phyloP scores from a whole-genome alignment of 1,140 invertebrate genomes.

The Battus philenor region DNA sequence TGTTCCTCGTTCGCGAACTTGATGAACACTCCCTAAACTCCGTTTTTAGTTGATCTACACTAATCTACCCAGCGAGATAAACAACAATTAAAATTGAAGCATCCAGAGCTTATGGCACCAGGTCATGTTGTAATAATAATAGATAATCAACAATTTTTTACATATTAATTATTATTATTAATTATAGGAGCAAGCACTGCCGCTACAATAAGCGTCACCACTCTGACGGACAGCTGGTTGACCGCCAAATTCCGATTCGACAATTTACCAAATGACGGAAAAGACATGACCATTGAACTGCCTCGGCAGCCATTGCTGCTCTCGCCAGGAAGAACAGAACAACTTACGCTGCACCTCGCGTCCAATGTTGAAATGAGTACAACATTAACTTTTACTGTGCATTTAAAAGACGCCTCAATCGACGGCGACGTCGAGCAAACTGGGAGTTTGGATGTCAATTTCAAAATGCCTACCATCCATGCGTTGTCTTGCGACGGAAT shows the following conservation, averaged over 20 bases:
- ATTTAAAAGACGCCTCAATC: conserved; percentile 51
- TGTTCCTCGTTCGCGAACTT: no score
- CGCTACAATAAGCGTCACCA: conserved; percentile 42
- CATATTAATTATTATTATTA: conserved; percentile 9
- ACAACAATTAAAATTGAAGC: no score
- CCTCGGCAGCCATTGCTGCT: conserved; percentile 52
- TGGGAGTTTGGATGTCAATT: conserved; percentile 37
- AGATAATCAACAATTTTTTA: no score
- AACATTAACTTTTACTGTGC: conserved; percentile 41
- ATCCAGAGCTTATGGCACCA: no score
- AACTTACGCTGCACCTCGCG: conserved; percentile 49
- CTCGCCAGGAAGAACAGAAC: conserved; percentile 54
- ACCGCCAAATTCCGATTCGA: conserved; percentile 53
- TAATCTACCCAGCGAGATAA: no score
- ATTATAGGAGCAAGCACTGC: conserved; percentile 45
- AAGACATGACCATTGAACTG: conserved; percentile 47
- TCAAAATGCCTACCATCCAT: conserved; percentile 57
- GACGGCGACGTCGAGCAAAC: conserved; percentile 44
- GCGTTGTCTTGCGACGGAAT: conserved; percentile 54
- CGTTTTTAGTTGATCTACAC: no score
- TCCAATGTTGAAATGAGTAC: conserved; percentile 47
- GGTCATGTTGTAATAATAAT: no score
- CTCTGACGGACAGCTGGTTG: conserved; percentile 52
- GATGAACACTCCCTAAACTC: no score
- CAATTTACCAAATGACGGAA: conserved; percentile 26